Conservation (phyloP, 2,113 vertebrate genomes). For the Martes martes region DNA sequence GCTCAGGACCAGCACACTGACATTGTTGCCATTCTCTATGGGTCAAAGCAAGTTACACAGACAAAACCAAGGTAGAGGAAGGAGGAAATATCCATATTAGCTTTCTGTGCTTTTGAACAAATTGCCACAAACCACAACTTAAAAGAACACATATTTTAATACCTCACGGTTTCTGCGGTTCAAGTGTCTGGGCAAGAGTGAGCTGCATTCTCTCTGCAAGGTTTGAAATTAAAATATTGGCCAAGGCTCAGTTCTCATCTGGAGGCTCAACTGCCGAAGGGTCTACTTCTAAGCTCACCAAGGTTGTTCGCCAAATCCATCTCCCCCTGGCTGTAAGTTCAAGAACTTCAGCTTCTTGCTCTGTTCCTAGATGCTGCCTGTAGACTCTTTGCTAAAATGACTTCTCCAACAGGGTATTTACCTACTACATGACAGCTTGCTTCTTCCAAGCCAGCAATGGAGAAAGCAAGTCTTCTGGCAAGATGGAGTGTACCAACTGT, state of each 20-base stretch:
- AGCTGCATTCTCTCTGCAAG: background rate
- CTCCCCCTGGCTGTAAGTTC: background rate
- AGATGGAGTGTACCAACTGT: rapidly evolving
- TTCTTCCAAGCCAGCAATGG: background rate
- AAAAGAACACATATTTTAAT: background rate
- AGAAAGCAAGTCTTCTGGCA: background rate
- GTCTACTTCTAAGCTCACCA: background rate
- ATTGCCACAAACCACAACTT: background rate
- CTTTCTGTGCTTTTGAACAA: background rate
- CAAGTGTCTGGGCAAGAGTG: background rate
- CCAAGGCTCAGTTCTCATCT: background rate
- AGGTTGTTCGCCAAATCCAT: background rate
- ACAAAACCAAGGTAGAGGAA: background rate
- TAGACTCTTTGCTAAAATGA: background rate
- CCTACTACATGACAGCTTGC: background rate
- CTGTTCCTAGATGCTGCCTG: background rate
- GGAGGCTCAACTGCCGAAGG: background rate
- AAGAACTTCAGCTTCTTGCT: background rate
- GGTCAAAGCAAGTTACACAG: background rate
- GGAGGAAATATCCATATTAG: background rate
- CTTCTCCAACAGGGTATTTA: background rate
- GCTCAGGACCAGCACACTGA: background rate
- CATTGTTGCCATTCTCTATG: background rate
- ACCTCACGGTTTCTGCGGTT: background rate
- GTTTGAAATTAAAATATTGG: background rate